Base-by-base conservation (phyloP, 1,140 invertebrate genomes). In the Drosophila mayri region DNA sequence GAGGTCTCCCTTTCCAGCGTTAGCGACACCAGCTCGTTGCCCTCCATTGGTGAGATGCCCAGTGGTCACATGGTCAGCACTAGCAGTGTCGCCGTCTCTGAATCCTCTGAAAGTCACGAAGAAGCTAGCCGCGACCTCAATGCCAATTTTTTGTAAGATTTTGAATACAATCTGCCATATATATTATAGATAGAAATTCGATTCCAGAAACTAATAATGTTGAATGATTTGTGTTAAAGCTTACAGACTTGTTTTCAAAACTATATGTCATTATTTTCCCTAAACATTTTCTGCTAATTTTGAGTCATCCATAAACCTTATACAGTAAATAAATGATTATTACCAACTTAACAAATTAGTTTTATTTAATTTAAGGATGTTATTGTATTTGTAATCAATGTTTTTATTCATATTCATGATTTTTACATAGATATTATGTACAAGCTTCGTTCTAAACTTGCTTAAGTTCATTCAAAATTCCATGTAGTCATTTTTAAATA, bases 11-110 rank as follows among this genome's bases (percentile, higher is more conserved):
- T 85, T 0, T 76, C 85, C 11, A 80, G 65, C 50, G 25, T 68
- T 10, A 61, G 58, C 18, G 73, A 79, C 0, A 2, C 14, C 9
- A 81, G 62, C 43, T 44, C 63, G 0, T 4, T 68, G 12, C 58
- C 61, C 0, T 90, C 81, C 5, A 85, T 79, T 64, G 85, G 85
- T 4, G 85, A 90, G 18, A 58, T 90, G 16, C 86, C 86, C n/a
- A 90, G 81, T 30, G 81, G 54, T 8, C 55, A 81, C 7, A 28
- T 90, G 30, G 64, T 85, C 47, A 90, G 85, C 75, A 90, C 85
- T 20, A 90, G 85, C 71, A 90, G 85, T 38, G 85, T 55, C 6
- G 85, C 41, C 16, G 58, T 90, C 11, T 90, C 85, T 1, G 85
- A 81, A n/a, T 49, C 40, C 8, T 79, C 78, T 0, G 57, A 41